Evolutionary conservation across 1,140 invertebrate genomes (phyloP).

Genomic region (Musca domestica): DNA sequence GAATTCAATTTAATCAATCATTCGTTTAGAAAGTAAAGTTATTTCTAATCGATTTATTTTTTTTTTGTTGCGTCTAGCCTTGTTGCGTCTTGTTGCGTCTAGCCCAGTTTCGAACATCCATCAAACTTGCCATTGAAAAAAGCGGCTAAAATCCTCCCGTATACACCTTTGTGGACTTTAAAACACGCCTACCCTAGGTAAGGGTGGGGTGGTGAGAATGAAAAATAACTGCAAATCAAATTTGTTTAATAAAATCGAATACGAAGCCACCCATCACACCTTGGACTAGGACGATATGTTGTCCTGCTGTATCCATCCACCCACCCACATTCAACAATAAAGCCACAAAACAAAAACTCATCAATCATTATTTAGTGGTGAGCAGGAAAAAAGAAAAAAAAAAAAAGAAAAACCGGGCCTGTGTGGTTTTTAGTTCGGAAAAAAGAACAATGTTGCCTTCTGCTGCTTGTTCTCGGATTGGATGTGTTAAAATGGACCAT

Average conservation of each 20-base stretch:
- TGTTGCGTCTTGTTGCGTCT: not conserved
- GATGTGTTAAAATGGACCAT: too few species aligned
- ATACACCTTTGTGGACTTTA: too few species aligned
- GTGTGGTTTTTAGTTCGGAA: too few species aligned
- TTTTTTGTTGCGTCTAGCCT: not conserved
- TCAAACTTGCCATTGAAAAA: too few species aligned
- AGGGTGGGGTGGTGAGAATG: too few species aligned
- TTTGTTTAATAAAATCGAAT: constrained; percentile 12
- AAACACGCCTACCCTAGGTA: too few species aligned
- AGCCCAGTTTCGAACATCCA: not conserved
- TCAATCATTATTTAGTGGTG: constrained; percentile 10
- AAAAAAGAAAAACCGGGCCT: too few species aligned
- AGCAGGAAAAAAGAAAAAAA: not conserved
- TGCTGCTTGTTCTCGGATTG: too few species aligned
- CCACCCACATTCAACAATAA: not conserved
- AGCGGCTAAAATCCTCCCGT: too few species aligned
- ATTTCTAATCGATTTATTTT: not conserved
- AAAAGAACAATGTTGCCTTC: too few species aligned
- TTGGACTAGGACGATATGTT: too few species aligned
- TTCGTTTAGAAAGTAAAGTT: not conserved
- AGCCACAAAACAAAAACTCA: constrained; percentile 6
- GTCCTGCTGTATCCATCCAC: not conserved
- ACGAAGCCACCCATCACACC: not conserved
- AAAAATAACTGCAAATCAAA: not conserved
- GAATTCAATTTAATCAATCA: too few species aligned